Evolutionary conservation across 2,888 invertebrate species (phyloP).

Genomic region (Tenthredo distinguenda): DNA sequence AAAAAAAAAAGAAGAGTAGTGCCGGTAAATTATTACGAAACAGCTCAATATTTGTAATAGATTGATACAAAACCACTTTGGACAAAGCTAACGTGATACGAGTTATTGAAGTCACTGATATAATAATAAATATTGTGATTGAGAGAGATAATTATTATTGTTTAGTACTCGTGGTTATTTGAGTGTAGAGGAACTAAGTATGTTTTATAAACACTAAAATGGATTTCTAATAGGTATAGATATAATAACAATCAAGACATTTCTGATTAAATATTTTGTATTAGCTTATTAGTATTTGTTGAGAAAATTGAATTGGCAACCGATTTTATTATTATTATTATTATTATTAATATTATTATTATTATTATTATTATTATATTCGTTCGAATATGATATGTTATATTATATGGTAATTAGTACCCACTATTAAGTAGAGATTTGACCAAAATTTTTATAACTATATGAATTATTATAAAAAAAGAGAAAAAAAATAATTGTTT

Average conservation of each 20-base stretch:
- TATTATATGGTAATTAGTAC: constrained; percentile 65
- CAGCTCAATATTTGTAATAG: constrained; percentile 65
- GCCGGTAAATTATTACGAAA: constrained; percentile 60
- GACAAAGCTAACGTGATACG: constrained; percentile 47
- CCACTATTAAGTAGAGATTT: constrained; percentile 63
- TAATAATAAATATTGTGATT: constrained; percentile 31
- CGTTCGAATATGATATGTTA: constrained; percentile 68
- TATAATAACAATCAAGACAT: constrained; percentile 61
- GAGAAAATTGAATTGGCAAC: constrained; percentile 60
- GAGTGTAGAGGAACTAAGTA: neutral
- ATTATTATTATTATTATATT: constrained; percentile 66
- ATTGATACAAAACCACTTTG: constrained; percentile 47
- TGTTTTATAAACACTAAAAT: constrained; percentile 33
- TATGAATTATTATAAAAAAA: constrained; percentile 60
- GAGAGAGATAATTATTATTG: constrained; percentile 10
- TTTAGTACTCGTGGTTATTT: constrained; percentile 13
- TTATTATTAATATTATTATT: constrained; percentile 54
- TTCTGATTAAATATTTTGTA: constrained; percentile 45
- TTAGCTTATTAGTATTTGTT: constrained; percentile 46
- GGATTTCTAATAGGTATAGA: neutral
- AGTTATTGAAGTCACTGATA: constrained; percentile 52
- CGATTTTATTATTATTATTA: constrained; percentile 61
- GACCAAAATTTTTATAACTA: constrained; percentile 66
- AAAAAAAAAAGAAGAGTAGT: constrained; percentile 42
- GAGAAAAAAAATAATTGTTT: constrained; percentile 56